Conservation (phyloP, 2,888 invertebrate genomes). For the Cactoblastis cactorum region DNA sequence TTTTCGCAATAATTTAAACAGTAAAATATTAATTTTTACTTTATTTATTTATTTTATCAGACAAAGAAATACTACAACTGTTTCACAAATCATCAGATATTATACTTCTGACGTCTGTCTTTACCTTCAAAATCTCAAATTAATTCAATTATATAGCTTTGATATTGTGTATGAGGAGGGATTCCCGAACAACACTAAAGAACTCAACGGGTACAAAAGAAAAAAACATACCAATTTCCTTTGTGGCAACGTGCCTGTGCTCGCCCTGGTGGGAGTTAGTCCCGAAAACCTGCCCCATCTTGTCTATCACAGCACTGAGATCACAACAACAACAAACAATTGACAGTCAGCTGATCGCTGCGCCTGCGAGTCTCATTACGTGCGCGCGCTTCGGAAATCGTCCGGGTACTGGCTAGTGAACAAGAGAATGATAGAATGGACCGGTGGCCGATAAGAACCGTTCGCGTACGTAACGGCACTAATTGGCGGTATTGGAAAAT, state of each 20-base stretch:
- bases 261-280: slow-evolving; percentile 69
- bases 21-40: not conserved
- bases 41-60: not conserved
- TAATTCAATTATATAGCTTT: too few relatives aligned
- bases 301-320: slow-evolving; percentile 50
- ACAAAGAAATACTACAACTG: too few relatives aligned
- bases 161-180: too few relatives aligned
- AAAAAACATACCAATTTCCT: slow-evolving; percentile 64
- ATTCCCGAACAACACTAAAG: too few relatives aligned
- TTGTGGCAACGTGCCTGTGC: slow-evolving; percentile 61
- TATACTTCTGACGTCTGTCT: too few relatives aligned
- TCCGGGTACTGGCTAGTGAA: not conserved
- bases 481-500: not conserved
- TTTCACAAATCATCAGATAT: too few relatives aligned
- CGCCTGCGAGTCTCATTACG: slow-evolving; percentile 46
- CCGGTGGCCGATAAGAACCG: slow-evolving; percentile 8
- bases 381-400: not conserved
- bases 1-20: not conserved
- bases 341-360: slow-evolving; percentile 54
- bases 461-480: not conserved
- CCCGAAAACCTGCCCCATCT: slow-evolving; percentile 75
- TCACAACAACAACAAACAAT: slow-evolving; percentile 37
- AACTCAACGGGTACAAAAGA: not conserved
- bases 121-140: too few relatives aligned
- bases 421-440: not conserved